These are phyloP conservation scores for Oncorhynchus nerka DNA, from an alignment of 2,113 vertebrate genomes.

Conservation along the genomic window DNA sequence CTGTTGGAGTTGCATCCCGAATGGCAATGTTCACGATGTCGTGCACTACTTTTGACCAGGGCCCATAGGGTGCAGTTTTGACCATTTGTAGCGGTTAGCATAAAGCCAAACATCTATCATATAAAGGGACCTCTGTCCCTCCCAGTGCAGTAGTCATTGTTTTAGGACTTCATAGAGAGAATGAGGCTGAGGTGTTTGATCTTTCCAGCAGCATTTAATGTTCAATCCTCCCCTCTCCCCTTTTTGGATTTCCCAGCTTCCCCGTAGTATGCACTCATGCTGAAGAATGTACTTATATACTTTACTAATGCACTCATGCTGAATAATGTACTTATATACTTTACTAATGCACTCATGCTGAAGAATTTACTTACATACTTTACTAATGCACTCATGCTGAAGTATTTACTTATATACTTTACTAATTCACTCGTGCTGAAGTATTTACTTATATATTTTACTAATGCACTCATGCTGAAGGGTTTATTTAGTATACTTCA, in stretches of 20 bases:
- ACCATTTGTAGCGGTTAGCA: background rate
- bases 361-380: no score
- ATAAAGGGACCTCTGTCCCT: conserved; percentile 47
- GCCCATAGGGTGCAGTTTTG: no score
- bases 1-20: background rate
- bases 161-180: conserved; percentile 60
- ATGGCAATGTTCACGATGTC: background rate
- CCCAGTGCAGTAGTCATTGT: conserved; percentile 26
- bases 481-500: background rate
- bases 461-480: no score
- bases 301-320: no score
- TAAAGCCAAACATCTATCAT: conserved; percentile 50
- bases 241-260: background rate
- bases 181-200: conserved; percentile 41
- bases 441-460: no score
- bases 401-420: no score
- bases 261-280: background rate
- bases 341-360: no score
- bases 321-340: no score
- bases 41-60: background rate
- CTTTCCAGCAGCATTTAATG: conserved; percentile 42
- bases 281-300: background rate
- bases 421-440: no score
- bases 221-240: background rate
- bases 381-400: no score